Percentiles rank a stretch among this genome's conserved stretches.
Evolutionary conservation across 1,140 invertebrate species (phyloP).

Genomic region (Heliothis subflexa): DNA sequence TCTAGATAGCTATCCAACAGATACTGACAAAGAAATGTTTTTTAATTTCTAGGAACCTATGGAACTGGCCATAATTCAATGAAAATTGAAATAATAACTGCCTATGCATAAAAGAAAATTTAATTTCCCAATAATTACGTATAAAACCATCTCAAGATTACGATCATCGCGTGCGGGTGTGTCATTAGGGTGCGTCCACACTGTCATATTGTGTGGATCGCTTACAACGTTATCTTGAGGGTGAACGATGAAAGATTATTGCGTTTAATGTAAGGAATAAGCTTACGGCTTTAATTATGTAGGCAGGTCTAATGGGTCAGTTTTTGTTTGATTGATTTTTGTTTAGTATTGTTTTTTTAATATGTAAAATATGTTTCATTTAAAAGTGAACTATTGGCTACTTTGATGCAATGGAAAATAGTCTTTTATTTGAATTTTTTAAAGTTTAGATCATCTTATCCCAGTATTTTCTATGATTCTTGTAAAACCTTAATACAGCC

Average conservation of each 20-base stretch:
- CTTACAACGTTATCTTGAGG: constrained; percentile 26
- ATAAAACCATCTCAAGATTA: constrained; percentile 50
- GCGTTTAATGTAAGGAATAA: background rate
- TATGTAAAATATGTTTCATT: background rate
- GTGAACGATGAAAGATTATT: constrained; percentile 24
- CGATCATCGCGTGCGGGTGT: constrained; percentile 59
- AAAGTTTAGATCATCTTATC: no score
- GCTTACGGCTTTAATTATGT: background rate
- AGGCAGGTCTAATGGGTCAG: background rate
- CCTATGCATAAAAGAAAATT: background rate
- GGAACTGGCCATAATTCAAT: no score
- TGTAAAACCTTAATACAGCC: no score
- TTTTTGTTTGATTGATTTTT: background rate
- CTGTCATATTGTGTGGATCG: constrained; percentile 43
- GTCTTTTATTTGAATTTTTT: no score
- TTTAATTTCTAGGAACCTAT: no score
- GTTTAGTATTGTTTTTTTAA: background rate
- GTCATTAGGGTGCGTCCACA: constrained; percentile 63
- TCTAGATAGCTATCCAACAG: no score
- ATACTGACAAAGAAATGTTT: no score
- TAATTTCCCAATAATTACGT: constrained; percentile 27
- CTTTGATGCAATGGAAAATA: no score
- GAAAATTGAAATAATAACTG: background rate
- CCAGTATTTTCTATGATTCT: no score
- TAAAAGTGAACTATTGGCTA: no score